Evolutionary conservation across 1,140 invertebrate species (phyloP), one percentile per base, ranked within the genome.

Genomic region (Cotesia typhae): DNA sequence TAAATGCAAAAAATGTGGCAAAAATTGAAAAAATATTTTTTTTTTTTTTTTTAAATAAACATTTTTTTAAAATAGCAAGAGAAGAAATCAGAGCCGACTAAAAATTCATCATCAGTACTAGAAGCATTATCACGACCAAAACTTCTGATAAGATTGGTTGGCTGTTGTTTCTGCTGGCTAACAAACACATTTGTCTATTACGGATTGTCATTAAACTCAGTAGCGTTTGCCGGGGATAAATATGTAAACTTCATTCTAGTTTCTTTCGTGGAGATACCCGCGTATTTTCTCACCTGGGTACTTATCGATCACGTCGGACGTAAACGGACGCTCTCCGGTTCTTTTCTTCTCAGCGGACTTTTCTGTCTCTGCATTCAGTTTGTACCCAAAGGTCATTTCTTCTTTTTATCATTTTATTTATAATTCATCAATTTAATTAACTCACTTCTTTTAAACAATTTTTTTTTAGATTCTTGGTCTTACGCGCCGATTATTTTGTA

Each of bases 121-220:
- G 80, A 85, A 67, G 84, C 91, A n/a, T 81, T 92, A 55, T 89
- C 86, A 76, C 87, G 91, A 0, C 85, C 86, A 10, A 87, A 88
- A 63, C 88, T 91, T 75, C 75, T 92, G 80, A 83, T 90, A 77
- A 88, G 92, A 37, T 87, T 93, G 66, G 80, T 90, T 4, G 88
- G 89, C 17, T 91, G 92, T 73, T 90, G 88, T 59, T 89, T 92
- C 82, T 93, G 89, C 83, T 94, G 91, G 92, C 83, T 91, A 2
- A 89, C 91, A 2, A 89, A 90, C 74, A 88, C 91, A 1, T 91
- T 95, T 77, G 90, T 94, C 4, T 96, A 94, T 83, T 95, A 94
- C 81, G 95, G 94, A 0, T 83, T 96, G 4, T 93, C 93, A 6
- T 89, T 95, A 55, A 94, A 94, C 81, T 91, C 93, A 0, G 92